phyloP scores from a whole-genome alignment of 2,797 vertebrate genomes.

The Lithobates pipiens region DNA sequence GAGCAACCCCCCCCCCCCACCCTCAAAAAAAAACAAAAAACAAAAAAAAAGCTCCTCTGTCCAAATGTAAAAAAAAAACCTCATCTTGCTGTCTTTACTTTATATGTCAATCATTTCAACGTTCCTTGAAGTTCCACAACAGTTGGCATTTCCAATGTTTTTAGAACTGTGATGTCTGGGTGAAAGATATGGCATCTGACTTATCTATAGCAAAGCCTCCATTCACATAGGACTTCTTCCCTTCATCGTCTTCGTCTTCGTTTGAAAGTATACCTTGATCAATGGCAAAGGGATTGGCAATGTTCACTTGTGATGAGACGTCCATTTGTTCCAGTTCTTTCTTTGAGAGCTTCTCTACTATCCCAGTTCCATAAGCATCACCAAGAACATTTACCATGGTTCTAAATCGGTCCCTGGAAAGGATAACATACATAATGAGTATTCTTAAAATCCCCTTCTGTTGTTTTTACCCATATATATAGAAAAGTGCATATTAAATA shows the following conservation, averaged over 20 bases:
- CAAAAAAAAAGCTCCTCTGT: constrained; percentile 50
- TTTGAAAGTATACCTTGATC: constrained; percentile 83
- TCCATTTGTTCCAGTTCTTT: constrained; percentile 92
- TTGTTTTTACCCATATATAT: too few species aligned
- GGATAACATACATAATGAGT: constrained; percentile 49
- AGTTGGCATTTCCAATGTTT: constrained; percentile 51
- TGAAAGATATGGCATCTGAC: constrained; percentile 94
- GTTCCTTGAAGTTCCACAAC: constrained; percentile 60
- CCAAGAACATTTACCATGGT: constrained; percentile 98
- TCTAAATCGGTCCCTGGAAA: constrained; percentile 91
- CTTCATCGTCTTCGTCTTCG: constrained; percentile 77
- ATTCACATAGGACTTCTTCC: constrained; percentile 94
- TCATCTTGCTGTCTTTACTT: constrained; percentile 65
- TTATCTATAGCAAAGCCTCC: constrained; percentile 96
- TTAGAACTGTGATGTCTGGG: constrained; percentile 97
- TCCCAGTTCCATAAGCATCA: constrained; percentile 91
- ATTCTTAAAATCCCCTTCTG: neutral
- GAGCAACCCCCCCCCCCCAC: constrained; percentile 10
- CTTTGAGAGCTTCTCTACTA: constrained; percentile 94
- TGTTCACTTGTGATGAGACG: constrained; percentile 87
- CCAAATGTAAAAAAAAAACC: constrained; percentile 66
- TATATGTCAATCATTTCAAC: constrained; percentile 60
- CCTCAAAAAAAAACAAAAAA: neutral
- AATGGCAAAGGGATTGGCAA: constrained; percentile 92
- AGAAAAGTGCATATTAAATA: too few species aligned